Evolutionary conservation across 2,113 vertebrate genomes (phyloP), one percentile per base, ranked within the genome.

Genomic region (Anas platyrhynchos): DNA sequence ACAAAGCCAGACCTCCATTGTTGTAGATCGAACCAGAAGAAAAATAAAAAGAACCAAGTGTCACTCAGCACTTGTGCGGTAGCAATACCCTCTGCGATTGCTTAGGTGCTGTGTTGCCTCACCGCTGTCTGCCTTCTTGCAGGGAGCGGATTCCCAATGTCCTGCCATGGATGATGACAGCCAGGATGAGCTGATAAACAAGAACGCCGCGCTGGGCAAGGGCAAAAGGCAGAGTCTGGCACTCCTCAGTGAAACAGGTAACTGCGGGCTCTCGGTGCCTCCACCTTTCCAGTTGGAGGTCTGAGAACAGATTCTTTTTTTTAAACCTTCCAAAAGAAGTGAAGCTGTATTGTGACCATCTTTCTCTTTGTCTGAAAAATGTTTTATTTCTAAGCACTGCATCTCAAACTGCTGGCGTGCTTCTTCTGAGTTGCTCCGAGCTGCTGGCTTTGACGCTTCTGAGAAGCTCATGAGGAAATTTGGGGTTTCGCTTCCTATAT

Each of bases 131-230:
- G 81, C 20, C 32, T 59, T 86, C 54, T 91, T 93, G 32, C 96
- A 97, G 97, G 75, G 91, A 46, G 76, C 10, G 3, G 55, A 85
- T 94, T 88, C 97, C 98, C 96, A 4, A 99, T 99, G 99, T 94
- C 97, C 96, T 96, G 93, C 92, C 96, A 99, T 99, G 99, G 99
- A 99, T 88, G 99, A 99, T 23, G 98, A 99, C 97, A 99, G 98
- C 95, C 98, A 99, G 95, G 99, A 99, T 20, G 98, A 99, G 80
- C 97, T 98, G 80, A 98, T 99, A 91, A 98, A 98, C 95, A 98
- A 65, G 72, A 98, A 97, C 26, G 80, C 97, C 3, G 97, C 97
- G 3, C 93, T 97, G 7, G 96, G 97, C 52, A 98, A 98, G 97
- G 97, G 95, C 63, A 98, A 91, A 38, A 97, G 93, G 59, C 97